phyloP scores from a whole-genome alignment of 2,888 invertebrate species.

The Nomada lathburiana region DNA sequence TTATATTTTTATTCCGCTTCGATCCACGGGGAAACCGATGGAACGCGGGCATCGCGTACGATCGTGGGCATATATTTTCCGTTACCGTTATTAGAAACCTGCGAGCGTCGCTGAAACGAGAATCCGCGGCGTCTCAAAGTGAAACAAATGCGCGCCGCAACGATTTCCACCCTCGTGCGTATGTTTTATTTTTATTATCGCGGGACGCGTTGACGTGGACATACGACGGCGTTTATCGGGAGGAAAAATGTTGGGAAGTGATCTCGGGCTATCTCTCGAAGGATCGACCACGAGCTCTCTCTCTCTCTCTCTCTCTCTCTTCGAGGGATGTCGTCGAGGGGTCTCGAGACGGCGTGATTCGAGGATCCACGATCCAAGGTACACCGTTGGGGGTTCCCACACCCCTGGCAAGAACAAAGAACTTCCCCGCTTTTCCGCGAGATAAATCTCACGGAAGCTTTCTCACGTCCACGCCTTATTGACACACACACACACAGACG shows the following conservation, averaged over 20 bases:
- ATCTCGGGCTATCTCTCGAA: neutral
- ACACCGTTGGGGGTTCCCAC: conserved; percentile 15
- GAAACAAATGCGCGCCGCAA: too few species aligned
- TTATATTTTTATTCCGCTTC: conserved; percentile 14
- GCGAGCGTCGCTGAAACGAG: too few species aligned
- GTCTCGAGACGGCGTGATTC: conserved; percentile 18
- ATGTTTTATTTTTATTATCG: conserved; percentile 1
- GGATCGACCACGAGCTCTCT: conserved; percentile 14
- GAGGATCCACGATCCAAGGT: conserved; percentile 8
- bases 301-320: too few species aligned
- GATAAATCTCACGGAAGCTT: conserved; percentile 29
- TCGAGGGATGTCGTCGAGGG: neutral
- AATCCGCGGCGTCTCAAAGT: too few species aligned
- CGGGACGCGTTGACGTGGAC: neutral
- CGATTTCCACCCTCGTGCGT: too few species aligned
- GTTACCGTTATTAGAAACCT: too few species aligned
- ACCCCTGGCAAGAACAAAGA: conserved; percentile 36
- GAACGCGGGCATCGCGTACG: too few species aligned
- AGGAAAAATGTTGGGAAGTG: neutral
- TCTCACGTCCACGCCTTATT: neutral
- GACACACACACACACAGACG: too few species aligned
- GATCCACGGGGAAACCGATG: neutral
- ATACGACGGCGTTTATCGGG: too few species aligned
- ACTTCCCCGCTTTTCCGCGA: conserved; percentile 42
- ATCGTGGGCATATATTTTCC: too few species aligned